Evolutionary conservation across 2,113 vertebrate genomes (phyloP), one percentile per base, ranked within the genome.

Genomic region (Centropristis striata): DNA sequence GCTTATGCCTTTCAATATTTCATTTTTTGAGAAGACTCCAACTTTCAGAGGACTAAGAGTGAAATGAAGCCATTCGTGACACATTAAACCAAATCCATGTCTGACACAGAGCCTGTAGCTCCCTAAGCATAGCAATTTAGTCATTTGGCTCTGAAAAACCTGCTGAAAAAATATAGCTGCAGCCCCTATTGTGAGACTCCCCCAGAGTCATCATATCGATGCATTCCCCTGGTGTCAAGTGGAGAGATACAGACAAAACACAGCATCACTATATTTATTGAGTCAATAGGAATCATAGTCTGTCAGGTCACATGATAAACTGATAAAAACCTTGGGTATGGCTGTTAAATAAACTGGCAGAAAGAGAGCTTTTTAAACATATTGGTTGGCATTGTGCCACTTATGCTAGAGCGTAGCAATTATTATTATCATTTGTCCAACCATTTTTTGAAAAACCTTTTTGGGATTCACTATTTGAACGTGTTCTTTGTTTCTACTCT

Each of bases 51-150:
- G 44, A 71, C 46, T 28, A 68, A 49, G 58, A 61, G 80, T 71
- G 28, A 86, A 84, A 84, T 84, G 71, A 70, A 84, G 57, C 66
- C 37, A 74, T 67, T 73, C 36, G 42, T 80, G 64, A 71, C 67
- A 78, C 64, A 87, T 89, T 80, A 87, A 78, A 85, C 42, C 59
- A 77, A 83, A 89, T 71, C 76, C 82, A 68, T 73, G 68, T 85
- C 59, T 63, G 71, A 76, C 64, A 66, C 68, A 61, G 57, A 58
- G 67, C 75, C 75, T 58, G 23, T 60, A 28, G 59, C 81, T 79
- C 71, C 58, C 42, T 61, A 42, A 70, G 64, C 57, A 70, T 18
- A 77, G 71, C 63, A 80, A 81, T 80, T 82, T 60, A 76, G 74
- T 46, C 28, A 55, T 59, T 55, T 72, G 67, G 58, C 66, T 79